Evolutionary conservation across 2,888 invertebrate species (phyloP), one percentile per base, ranked within the genome.

Genomic region (Gandaritis pyraliata): DNA sequence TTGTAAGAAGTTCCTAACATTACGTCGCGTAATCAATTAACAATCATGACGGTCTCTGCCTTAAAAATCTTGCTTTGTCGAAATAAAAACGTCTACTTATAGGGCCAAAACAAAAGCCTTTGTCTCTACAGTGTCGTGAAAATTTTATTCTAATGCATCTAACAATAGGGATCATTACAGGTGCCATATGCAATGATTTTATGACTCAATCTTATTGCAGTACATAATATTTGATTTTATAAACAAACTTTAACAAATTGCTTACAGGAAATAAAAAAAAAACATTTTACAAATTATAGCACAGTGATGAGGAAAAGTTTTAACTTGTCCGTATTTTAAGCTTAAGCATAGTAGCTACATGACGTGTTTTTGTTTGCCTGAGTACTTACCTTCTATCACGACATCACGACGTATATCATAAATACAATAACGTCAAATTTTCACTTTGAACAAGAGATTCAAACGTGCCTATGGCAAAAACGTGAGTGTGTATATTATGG

Each of bases 131-230:
- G 38, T 50, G 45, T 46, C 36, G 29, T 39, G 47, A 29, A 45
- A 45, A 50, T 46, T 45, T 46, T 47, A 52, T 58, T 52, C 46
- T 38, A 52, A 52, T 29, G 39, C 36, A 55, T 13, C 29, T 16
- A 58, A 58, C 58, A 58, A 58, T 58, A 46, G 58, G 38, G 38
- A 52, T 58, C 36, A 16, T 45, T 53, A 33, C 33, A 52, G 46
- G 45, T 47, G 52, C 46, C 58, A 51, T n/a, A 10, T 45, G 38
- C 10, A 49, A 43, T 49, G 15, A 56, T 33, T 56, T 49, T 33
- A 49, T 56, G 11, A 41, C 18, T 39, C 29, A 30, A 47, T 47
- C 8, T 10, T 16, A 43, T 11, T 16, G 16, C 13, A 8, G 23
- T 6, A 6, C 23, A 5, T 23, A 6, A 23, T 23, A 23, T 6